These are phyloP conservation scores for Dryomyza anilis DNA, from an alignment of 2,888 invertebrate genomes.

Conservation along the genomic window DNA sequence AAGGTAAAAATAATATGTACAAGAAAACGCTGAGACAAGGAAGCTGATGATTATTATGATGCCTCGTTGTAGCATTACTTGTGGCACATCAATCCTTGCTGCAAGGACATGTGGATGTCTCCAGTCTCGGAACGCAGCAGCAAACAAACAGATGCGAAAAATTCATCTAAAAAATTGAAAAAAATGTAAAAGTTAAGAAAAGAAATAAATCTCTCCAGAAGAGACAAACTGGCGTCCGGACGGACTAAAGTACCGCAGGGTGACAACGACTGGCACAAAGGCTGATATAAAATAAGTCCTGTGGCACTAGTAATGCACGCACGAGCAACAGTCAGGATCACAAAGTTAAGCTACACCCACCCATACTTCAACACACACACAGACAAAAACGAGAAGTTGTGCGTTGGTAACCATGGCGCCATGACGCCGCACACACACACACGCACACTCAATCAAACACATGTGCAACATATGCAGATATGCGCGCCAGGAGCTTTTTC, in stretches of 20 bases:
- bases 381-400: too few relatives aligned
- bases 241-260: neutral
- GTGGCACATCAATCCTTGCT: too few relatives aligned
- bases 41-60: too few relatives aligned
- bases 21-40: too few relatives aligned
- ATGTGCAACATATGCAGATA: conserved; percentile 7
- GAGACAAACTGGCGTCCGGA: neutral
- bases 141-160: too few relatives aligned
- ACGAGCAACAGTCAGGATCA: too few relatives aligned
- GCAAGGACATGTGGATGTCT: neutral
- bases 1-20: too few relatives aligned
- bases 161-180: neutral
- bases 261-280: neutral
- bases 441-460: neutral
- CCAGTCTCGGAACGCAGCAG: too few relatives aligned
- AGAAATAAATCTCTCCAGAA: conserved; percentile 17
- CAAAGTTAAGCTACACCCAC: conserved; percentile 5
- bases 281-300: too few relatives aligned
- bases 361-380: neutral
- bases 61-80: too few relatives aligned
- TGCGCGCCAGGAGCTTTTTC: neutral
- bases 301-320: neutral
- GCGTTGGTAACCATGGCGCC: neutral
- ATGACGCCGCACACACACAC: neutral
- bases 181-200: conserved; percentile 22